Evolutionary conservation across 30 jellyfish, hydroid and myxozoan species (phyloP).

Genomic region (Cassiopea xamachana): DNA sequence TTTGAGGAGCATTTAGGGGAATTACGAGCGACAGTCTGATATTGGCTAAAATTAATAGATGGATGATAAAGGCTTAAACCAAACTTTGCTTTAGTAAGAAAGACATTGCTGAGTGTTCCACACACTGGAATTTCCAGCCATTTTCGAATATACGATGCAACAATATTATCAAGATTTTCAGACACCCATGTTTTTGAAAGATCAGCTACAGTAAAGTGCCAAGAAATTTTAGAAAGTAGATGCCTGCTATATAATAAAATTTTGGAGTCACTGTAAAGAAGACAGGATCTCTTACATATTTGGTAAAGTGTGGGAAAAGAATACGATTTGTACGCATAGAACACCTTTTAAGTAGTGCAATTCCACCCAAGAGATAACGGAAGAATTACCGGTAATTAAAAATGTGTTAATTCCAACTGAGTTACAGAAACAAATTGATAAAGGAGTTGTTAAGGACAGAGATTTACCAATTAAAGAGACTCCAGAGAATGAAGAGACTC

Average conservation of each 20-base stretch:
- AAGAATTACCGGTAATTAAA: slow-evolving; percentile 43
- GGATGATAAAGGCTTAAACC: too few species aligned
- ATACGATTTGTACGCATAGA: slow-evolving; percentile 45
- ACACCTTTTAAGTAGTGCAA: slow-evolving; percentile 44
- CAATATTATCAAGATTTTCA: too few species aligned
- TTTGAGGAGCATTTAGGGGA: too few species aligned
- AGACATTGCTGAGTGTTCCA: too few species aligned
- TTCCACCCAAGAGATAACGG: slow-evolving; percentile 61
- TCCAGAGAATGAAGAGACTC: slow-evolving; percentile 22
- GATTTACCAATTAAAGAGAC: slow-evolving; percentile 54
- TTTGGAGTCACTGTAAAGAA: slow-evolving; percentile 52
- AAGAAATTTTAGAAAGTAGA: too few species aligned
- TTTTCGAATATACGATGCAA: too few species aligned
- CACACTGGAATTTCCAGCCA: too few species aligned
- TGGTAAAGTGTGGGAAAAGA: slow-evolving; percentile 43
- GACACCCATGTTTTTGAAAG: too few species aligned
- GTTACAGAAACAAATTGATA: slow-evolving; percentile 40
- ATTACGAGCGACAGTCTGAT: too few species aligned
- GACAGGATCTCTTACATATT: slow-evolving; percentile 45
- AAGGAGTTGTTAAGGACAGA: slow-evolving; percentile 28
- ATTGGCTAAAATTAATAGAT: too few species aligned
- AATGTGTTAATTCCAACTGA: slow-evolving; percentile 36
- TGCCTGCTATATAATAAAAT: background rate
- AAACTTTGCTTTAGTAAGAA: too few species aligned
- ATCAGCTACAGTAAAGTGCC: too few species aligned